phyloP scores from a whole-genome alignment of 2,888 invertebrate genomes.

The Diarsia rubi region DNA sequence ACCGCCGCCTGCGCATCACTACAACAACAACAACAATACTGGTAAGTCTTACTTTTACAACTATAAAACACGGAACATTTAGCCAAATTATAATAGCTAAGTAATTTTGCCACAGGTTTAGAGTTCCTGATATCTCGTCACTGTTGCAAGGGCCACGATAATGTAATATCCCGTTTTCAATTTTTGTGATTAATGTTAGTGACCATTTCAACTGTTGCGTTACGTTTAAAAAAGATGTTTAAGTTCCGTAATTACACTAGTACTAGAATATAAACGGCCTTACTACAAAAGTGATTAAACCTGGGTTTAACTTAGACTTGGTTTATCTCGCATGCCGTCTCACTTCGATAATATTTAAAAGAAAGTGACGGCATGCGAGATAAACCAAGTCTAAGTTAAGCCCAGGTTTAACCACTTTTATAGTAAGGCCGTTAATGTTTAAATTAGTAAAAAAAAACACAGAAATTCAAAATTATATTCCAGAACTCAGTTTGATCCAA shows the following conservation, averaged over 20 bases:
- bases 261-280: too few species aligned
- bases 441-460: neutral
- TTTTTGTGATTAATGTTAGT: neutral
- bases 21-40: slow-evolving; percentile 90
- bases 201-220: neutral
- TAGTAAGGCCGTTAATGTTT: too few species aligned
- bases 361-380: too few species aligned
- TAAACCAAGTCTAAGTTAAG: too few species aligned
- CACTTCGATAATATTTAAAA: too few species aligned
- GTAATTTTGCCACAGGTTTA: neutral
- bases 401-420: too few species aligned
- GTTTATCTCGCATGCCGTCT: too few species aligned
- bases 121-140: too few species aligned
- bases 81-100: neutral
- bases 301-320: too few species aligned
- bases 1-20: slow-evolving; percentile 89
- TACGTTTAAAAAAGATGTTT: neutral
- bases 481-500: neutral
- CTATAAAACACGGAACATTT: neutral
- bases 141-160: neutral
- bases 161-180: neutral
- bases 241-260: neutral
- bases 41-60: slow-evolving; percentile 83
- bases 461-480: neutral
- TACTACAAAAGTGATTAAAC: too few species aligned